Conservation (phyloP, 2,888 invertebrate genomes). For the Amaurobius ferox region DNA sequence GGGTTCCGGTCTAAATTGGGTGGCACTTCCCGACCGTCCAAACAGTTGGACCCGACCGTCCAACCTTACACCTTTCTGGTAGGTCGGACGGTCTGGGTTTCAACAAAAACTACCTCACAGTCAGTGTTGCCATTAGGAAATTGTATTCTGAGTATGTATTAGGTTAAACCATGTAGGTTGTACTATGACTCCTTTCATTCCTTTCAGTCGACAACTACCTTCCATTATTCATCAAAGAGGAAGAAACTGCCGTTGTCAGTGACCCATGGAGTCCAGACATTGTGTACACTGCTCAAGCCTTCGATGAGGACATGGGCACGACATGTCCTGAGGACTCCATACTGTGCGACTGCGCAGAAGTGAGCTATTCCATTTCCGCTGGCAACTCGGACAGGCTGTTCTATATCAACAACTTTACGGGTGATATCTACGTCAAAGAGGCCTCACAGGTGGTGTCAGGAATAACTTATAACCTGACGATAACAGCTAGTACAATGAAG, state of each 20-base stretch:
- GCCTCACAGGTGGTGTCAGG: conserved; percentile 32
- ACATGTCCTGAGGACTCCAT: conserved; percentile 44
- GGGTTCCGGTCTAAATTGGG: too few relatives aligned
- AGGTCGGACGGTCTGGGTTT: too few relatives aligned
- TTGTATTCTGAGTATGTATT: too few relatives aligned
- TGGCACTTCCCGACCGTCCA: too few relatives aligned
- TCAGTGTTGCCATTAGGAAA: too few relatives aligned
- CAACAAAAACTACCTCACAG: too few relatives aligned
- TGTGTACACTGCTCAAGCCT: conserved; percentile 62
- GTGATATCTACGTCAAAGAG: conserved; percentile 69
- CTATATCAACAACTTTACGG: conserved; percentile 67
- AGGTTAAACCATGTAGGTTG: too few relatives aligned
- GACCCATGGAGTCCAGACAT: conserved; percentile 61
- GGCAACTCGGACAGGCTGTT: conserved; percentile 51
- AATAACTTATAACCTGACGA: conserved; percentile 39
- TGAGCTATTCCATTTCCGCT: conserved; percentile 43
- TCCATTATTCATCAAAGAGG: conserved; percentile 55
- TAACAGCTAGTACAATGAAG: conserved; percentile 39
- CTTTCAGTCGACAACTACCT: conserved; percentile 48
- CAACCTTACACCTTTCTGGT: too few relatives aligned
- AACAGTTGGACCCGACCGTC: too few relatives aligned
- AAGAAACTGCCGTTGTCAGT: conserved; percentile 54
- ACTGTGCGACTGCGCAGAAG: conserved; percentile 69
- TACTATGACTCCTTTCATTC: too few relatives aligned
- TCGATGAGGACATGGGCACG: conserved; percentile 58